Evolutionary conservation across 2,113 vertebrate genomes (phyloP), one percentile per base, ranked within the genome.

Genomic region (Ictidomys tridecemlineatus): DNA sequence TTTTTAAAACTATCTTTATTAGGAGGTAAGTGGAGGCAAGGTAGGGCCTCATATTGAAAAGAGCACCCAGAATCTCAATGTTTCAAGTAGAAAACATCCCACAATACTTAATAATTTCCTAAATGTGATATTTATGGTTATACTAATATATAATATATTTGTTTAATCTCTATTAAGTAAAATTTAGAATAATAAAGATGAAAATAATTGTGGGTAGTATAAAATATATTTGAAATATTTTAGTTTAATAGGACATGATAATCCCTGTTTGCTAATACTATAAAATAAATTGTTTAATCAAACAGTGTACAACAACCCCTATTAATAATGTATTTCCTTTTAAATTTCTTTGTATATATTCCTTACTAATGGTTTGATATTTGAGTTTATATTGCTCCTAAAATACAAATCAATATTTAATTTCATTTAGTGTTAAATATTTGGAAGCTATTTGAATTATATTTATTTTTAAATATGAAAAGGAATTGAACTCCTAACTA

Each of bases 361-460:
- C 14, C 76, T 2, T 39, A 77, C 12, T 89, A 89, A 76, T 53
- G 14, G 4, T 32, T 82, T 4, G 0, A 26, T 45, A 56, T 86
- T 89, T 86, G 1, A 86, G 4, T 67, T n/a, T 32, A 65, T 17
- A 48, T n/a, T 65, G 2, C 4, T 83, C 30, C 2, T 73, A 78
- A 91, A 91, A 32, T 86, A 42, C 4, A 79, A 91, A 77, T 30
- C n/a, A 83, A 73, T 80, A 74, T 77, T 93, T 73, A 67, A 48
- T 82, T 82, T 80, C 37, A 42, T 45, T 82, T 65, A 13, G 0
- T 82, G 61, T 76, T 91, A 77, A 87, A 45, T 63, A 86, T 70
- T 93, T 82, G 82, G 8, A 73, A 56, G 12, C 61, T 84, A 65
- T 32, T 78, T 45, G 12, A 82, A 82, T 83, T 45, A 45, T 24